These are phyloP conservation scores for Nesoenas mayeri DNA, from an alignment of 2,113 vertebrate species.

Conservation along the genomic window DNA sequence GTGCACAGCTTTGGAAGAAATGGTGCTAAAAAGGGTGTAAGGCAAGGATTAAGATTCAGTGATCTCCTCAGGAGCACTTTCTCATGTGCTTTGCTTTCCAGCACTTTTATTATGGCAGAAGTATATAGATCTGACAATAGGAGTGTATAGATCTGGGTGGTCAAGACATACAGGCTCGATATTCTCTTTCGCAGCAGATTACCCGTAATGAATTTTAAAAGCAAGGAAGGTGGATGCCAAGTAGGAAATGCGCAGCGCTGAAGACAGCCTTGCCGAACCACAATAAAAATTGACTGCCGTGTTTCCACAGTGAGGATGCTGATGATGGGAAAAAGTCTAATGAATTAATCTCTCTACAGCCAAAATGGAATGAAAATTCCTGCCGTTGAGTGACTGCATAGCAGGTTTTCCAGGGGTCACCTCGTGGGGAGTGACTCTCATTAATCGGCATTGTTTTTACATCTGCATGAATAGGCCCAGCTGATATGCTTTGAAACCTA, in stretches of 20 bases:
- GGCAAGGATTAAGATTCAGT: constrained; percentile 46
- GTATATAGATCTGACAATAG: not conserved
- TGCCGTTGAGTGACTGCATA: not conserved
- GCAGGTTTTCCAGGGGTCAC: constrained; percentile 35
- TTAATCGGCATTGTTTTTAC: constrained; percentile 31
- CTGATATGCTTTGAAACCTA: not conserved
- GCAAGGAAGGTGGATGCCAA: not conserved
- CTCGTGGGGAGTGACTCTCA: not conserved
- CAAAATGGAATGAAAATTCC: not conserved
- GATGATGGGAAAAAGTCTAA: not conserved
- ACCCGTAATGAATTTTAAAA: constrained; percentile 27
- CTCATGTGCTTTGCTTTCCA: not conserved
- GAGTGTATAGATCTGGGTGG: constrained; percentile 9
- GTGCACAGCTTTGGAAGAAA: not conserved
- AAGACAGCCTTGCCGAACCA: not conserved
- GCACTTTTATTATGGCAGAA: not conserved
- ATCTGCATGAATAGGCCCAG: not conserved
- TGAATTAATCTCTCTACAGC: not conserved
- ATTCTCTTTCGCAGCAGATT: constrained; percentile 6
- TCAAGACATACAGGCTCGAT: not conserved
- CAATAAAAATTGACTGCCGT: not conserved
- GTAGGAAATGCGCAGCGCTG: not conserved
- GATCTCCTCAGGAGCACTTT: constrained; percentile 8
- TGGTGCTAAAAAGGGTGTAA: not conserved
- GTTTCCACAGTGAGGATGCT: not conserved